Conservation (phyloP, 1,140 invertebrate species). For the Tetranychus cinnabarinus region DNA sequence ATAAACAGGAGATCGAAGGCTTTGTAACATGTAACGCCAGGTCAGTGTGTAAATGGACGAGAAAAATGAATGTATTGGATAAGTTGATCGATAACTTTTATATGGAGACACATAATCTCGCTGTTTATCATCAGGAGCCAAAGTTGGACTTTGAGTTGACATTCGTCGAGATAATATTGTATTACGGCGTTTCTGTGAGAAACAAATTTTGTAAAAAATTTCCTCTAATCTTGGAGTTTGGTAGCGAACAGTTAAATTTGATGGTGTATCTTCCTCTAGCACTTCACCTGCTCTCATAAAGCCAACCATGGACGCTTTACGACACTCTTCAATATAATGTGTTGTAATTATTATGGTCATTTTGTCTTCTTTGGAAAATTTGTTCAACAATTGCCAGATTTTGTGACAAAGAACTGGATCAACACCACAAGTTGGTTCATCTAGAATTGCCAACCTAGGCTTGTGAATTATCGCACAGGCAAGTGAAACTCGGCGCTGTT, state of each 20-base stretch:
- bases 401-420: constrained; percentile 63
- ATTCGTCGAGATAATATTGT: neutral
- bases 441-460: constrained; percentile 74
- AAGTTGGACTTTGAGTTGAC: neutral
- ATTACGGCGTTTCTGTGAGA: neutral
- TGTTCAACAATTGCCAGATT: constrained; percentile 39
- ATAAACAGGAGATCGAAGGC: neutral
- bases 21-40: neutral
- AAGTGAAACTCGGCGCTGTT: constrained; percentile 71
- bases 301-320: constrained; percentile 27
- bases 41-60: neutral
- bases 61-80: neutral
- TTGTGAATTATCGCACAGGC: constrained; percentile 75
- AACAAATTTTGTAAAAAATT: constrained; percentile 71
- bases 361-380: constrained; percentile 43
- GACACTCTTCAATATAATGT: constrained; percentile 24
- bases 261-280: constrained; percentile 70
- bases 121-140: neutral
- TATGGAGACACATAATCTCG: neutral
- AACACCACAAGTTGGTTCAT: constrained; percentile 80
- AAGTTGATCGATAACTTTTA: neutral
- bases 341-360: constrained; percentile 23
- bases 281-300: constrained; percentile 7
- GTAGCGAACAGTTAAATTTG: constrained; percentile 52
- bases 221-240: constrained; percentile 55